phyloP scores from a whole-genome alignment of 2,797 vertebrate genomes.

The Parauchenoglanis punctatus region DNA sequence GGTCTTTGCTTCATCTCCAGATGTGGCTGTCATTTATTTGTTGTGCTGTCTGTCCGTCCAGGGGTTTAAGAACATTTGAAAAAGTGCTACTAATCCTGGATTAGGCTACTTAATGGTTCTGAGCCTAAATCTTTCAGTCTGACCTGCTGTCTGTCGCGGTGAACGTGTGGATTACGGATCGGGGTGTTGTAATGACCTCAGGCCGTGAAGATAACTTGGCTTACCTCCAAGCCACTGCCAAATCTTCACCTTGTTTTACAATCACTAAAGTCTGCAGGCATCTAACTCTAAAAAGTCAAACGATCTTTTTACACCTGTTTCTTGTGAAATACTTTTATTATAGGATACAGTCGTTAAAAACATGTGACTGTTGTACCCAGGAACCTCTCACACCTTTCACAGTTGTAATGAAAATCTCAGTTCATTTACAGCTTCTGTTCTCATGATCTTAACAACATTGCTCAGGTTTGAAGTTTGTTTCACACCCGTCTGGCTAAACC shows the following conservation, averaged over 20 bases:
- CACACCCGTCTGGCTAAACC: neutral
- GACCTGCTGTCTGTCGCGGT: slow-evolving; percentile 24
- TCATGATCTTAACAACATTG: neutral
- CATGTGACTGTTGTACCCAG: neutral
- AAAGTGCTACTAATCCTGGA: slow-evolving; percentile 55
- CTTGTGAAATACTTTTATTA: neutral
- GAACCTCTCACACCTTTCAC: neutral
- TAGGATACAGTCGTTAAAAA: neutral
- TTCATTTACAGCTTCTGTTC: neutral
- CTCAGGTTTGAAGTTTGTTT: slow-evolving; percentile 4
- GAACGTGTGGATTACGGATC: slow-evolving; percentile 46
- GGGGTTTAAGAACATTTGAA: slow-evolving; percentile 38
- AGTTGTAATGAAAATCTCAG: neutral
- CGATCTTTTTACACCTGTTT: neutral
- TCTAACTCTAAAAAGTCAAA: neutral
- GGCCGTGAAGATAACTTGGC: slow-evolving; percentile 32
- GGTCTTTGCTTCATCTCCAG: neutral
- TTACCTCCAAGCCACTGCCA: slow-evolving; percentile 12
- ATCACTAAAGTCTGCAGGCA: neutral
- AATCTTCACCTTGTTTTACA: slow-evolving; percentile 18
- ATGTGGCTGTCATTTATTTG: slow-evolving; percentile 23
- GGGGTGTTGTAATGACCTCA: slow-evolving; percentile 42
- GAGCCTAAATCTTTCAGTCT: slow-evolving; percentile 40
- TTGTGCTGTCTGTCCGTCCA: slow-evolving; percentile 22
- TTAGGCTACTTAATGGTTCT: slow-evolving; percentile 52